Conservation (phyloP, 2,113 vertebrate genomes). For the Muntiacus reevesi region DNA sequence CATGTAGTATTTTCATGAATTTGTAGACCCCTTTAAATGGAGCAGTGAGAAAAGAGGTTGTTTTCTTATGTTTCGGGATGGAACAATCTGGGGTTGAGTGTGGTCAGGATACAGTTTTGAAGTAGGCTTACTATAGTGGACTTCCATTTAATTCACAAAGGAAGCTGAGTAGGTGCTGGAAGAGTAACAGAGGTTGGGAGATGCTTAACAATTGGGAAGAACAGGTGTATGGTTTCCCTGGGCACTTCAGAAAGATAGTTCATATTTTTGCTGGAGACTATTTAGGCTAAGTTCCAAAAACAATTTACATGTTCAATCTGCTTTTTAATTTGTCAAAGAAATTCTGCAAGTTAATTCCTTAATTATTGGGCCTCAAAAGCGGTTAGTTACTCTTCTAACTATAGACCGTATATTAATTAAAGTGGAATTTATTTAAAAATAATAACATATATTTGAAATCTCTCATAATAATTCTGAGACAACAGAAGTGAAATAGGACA, state of each 20-base stretch:
- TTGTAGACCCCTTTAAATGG: background rate
- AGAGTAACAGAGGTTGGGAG: background rate
- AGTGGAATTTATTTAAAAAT: conserved; percentile 29
- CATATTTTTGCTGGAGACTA: background rate
- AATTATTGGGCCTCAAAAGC: background rate
- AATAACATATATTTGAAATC: conserved; percentile 16
- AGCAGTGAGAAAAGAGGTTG: background rate
- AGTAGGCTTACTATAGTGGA: background rate
- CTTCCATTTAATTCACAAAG: background rate
- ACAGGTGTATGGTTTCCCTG: background rate
- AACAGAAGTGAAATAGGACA: background rate
- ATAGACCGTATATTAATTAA: background rate
- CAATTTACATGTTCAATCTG: background rate
- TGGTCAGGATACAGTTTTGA: background rate
- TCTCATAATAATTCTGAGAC: conserved; percentile 27
- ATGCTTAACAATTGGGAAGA: background rate
- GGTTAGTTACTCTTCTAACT: background rate
- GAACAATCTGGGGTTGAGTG: background rate
- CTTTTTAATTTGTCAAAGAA: conserved; percentile 38
- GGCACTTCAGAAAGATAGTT: background rate
- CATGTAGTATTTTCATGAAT: background rate
- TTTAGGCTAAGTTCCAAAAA: background rate
- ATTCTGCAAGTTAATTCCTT: conserved; percentile 30
- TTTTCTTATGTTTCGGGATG: background rate
- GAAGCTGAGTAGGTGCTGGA: background rate